Evolutionary conservation across 2,888 invertebrate genomes (phyloP), one percentile per base, ranked within the genome.

Genomic region (Amphimallon solstitiale): DNA sequence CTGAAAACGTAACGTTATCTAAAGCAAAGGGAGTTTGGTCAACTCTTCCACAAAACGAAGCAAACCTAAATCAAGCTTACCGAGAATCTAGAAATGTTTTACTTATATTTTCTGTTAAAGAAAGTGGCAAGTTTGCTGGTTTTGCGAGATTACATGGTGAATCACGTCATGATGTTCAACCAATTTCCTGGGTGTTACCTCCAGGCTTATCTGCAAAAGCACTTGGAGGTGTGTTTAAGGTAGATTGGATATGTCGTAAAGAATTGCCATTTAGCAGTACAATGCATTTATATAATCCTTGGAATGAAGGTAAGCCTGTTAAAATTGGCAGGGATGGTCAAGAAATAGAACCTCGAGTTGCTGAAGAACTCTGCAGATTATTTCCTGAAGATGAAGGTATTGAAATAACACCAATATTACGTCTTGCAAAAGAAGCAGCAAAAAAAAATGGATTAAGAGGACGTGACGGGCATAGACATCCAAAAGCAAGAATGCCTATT

Each of bases 281-380:
- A 1, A 88, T 93, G 74, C 97, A 98, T 82, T 85, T 98, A 68
- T 95, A 95, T 79, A 98, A 98, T 84, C 92, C 95, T 3, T 98
- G 97, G 97, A 98, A 98, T 85, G 97, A 98, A 80, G 95, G 96
- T 48, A 97, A 97, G 83, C 97, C 97, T 65, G 98, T 98, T 0
- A 98, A 98, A 86, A 98, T 98, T 77, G 98, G 97, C n/a, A 88
- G 98, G 70, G 98, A 98, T 85, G 98, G 98, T 0, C 93, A 98
- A 87, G 98, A 98, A 87, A 95, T 98, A 73, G 98, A 98, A 81
- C 97, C 97, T 1, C 90, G 93, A 81, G 94, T 96, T 62, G 98
- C 96, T 14, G 95, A 95, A 81, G 95, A 97, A 80, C 84, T 98
- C 66, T 98, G 96, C 79, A 89, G 97, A 67, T 84, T 98, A 49